Evolutionary conservation across 2,797 vertebrate genomes (phyloP).

Genomic region (Spea hammondii): DNA sequence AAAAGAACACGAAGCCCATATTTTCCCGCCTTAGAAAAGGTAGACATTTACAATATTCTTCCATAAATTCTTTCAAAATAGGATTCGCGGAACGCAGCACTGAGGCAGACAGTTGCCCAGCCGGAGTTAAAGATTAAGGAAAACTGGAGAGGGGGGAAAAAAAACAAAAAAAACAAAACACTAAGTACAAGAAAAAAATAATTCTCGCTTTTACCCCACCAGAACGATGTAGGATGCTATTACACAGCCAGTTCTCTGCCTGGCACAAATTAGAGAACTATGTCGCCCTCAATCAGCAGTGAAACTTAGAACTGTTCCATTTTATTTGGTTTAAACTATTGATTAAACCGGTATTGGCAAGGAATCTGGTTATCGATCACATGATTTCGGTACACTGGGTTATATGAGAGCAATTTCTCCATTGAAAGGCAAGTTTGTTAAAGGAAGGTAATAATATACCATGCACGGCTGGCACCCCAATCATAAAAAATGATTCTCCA

Average conservation of each 20-base stretch:
- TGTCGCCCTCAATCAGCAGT: background rate
- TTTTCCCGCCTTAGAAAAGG: constrained; percentile 45
- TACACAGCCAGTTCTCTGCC: constrained; percentile 76
- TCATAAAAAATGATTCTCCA: background rate
- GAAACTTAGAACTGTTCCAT: too few species aligned
- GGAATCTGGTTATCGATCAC: too few species aligned
- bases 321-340: too few species aligned
- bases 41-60: constrained; percentile 26
- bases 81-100: constrained; percentile 65
- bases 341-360: too few species aligned
- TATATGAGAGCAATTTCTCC: too few species aligned
- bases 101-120: constrained; percentile 72
- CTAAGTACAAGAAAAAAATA: constrained; percentile 63
- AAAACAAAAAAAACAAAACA: constrained; percentile 63
- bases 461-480: too few species aligned
- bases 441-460: too few species aligned
- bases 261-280: constrained; percentile 3
- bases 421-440: too few species aligned
- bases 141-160: constrained; percentile 54
- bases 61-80: constrained; percentile 44
- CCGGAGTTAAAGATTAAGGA: constrained; percentile 70
- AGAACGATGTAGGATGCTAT: constrained; percentile 78
- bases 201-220: constrained; percentile 79
- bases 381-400: too few species aligned
- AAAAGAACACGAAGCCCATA: constrained; percentile 69